These are phyloP conservation scores for Choloepus hoffmanni DNA, from an alignment of 2,113 vertebrate genomes.

Conservation along the genomic window DNA sequence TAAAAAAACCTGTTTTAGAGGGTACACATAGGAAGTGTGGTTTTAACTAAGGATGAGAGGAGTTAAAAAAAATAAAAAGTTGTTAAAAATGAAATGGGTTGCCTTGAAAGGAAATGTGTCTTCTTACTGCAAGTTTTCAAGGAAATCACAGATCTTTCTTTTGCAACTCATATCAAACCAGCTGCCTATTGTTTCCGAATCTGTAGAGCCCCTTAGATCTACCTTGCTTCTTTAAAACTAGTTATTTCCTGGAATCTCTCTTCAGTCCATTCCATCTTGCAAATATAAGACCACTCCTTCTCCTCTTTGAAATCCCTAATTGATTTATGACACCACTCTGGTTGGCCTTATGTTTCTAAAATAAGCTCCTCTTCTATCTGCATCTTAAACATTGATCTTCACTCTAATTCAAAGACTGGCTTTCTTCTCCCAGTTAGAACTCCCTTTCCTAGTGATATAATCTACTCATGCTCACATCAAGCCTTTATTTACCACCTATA, in stretches of 20 bases:
- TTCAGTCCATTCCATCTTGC: not conserved
- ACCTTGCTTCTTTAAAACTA: not conserved
- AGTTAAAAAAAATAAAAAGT: not conserved
- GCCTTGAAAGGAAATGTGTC: not conserved
- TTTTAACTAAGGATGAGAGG: not conserved
- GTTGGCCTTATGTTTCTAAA: not conserved
- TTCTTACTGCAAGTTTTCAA: not conserved
- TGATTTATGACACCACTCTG: not conserved
- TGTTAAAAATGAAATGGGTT: constrained; percentile 27
- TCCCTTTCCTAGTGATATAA: not conserved
- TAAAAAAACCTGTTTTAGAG: not conserved
- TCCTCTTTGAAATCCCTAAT: not conserved
- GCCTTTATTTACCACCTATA: not conserved
- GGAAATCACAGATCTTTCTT: not conserved
- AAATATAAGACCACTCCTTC: not conserved
- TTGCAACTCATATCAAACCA: not conserved
- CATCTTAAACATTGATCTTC: not conserved
- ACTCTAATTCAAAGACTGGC: not conserved
- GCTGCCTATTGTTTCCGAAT: not conserved
- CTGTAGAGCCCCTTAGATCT: not conserved
- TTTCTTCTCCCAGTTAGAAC: not conserved
- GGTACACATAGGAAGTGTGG: not conserved
- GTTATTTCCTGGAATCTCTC: not conserved
- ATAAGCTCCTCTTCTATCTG: not conserved
- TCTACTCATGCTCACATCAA: not conserved